A percentile compares a stretch with the other conserved stretches of the same genome.
Evolutionary conservation across 2,797 vertebrate genomes (phyloP).

Genomic region (Otolemur crassicaudatus): DNA sequence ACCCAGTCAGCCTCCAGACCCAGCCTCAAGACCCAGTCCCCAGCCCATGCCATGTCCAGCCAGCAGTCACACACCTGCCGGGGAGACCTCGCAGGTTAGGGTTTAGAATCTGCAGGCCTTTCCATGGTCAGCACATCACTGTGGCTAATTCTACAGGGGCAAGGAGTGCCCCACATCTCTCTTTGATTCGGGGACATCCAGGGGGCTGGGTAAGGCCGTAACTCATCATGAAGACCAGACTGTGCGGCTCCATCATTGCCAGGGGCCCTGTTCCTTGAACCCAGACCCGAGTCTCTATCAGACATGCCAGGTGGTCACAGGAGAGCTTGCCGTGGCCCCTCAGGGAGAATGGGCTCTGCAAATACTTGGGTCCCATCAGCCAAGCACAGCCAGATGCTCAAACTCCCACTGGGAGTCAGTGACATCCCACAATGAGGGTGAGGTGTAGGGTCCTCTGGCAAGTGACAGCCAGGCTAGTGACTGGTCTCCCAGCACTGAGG

Average conservation of each 20-base stretch:
- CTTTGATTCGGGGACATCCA: background rate
- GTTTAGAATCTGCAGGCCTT: background rate
- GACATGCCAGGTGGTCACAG: background rate
- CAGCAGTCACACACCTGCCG: accelerated
- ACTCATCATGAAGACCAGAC: accelerated
- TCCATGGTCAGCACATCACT: accelerated
- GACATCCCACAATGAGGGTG: background rate
- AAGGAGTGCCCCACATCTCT: accelerated
- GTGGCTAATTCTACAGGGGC: accelerated
- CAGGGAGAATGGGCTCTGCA: background rate
- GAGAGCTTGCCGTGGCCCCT: background rate
- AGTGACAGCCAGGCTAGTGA: background rate
- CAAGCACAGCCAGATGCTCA: background rate
- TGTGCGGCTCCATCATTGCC: accelerated
- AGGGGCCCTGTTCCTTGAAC: accelerated
- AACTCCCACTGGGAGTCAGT: accelerated
- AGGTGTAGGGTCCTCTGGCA: background rate
- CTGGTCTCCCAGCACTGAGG: background rate
- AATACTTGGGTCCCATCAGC: accelerated
- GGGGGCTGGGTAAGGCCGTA: background rate
- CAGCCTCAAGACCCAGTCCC: background rate
- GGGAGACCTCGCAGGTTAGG: too few species aligned
- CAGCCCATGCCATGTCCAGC: accelerated
- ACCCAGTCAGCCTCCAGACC: background rate
- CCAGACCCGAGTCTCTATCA: accelerated